A percentile compares a stretch with the other conserved stretches of the same genome.
Evolutionary conservation across 2,113 vertebrate genomes (phyloP).

Genomic region (Terrapene triunguis): DNA sequence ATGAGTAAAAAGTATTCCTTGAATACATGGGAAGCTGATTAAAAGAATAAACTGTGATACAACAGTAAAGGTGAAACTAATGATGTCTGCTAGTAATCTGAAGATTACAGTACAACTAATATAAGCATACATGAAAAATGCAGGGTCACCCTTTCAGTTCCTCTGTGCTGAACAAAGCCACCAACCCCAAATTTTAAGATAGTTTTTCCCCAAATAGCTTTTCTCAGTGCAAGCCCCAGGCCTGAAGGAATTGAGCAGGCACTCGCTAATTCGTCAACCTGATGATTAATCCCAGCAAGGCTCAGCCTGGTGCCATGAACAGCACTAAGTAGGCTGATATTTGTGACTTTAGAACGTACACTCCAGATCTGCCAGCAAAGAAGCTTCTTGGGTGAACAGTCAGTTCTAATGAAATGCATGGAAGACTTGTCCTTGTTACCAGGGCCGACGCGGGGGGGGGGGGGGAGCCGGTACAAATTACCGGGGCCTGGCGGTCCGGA

Average conservation of each 20-base stretch:
- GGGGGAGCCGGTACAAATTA: no score
- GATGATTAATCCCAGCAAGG: neutral
- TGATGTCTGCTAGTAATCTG: neutral
- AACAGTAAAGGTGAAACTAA: constrained; percentile 14
- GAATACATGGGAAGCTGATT: neutral
- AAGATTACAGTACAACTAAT: neutral
- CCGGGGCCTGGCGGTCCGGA: no score
- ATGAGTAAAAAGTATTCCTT: neutral
- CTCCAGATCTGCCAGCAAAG: neutral
- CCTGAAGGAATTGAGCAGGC: neutral
- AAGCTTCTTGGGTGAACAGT: neutral
- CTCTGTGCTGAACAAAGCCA: neutral
- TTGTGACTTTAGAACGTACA: neutral
- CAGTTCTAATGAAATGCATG: neutral
- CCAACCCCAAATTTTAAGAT: neutral
- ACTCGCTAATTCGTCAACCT: neutral
- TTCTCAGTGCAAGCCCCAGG: neutral
- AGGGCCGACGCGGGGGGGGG: no score
- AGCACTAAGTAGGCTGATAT: neutral
- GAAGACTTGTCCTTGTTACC: neutral
- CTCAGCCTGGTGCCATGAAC: neutral
- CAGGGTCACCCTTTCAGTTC: neutral
- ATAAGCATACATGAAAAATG: neutral
- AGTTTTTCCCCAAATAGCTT: neutral
- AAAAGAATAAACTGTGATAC: neutral